phyloP scores from a whole-genome alignment of 92 coral and sea anemone species.

The Pocillopora grandis region DNA sequence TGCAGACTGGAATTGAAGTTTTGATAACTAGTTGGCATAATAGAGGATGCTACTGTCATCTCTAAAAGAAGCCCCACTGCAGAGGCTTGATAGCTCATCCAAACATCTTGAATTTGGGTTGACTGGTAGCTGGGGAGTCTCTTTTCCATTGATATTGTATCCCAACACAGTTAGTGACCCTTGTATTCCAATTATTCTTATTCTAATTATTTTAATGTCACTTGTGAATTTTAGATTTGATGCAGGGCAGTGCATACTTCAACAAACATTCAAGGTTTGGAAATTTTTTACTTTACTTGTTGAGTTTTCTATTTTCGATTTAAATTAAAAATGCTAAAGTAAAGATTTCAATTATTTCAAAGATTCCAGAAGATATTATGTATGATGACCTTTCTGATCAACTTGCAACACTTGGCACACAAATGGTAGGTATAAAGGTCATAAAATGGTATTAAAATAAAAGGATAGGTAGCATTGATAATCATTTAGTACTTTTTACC shows the following conservation, averaged over 20 bases:
- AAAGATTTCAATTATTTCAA: background rate
- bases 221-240: slow-evolving; percentile 68
- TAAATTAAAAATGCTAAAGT: no score
- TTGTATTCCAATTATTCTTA: background rate
- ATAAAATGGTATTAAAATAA: background rate
- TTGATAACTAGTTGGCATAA: no score
- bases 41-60: no score
- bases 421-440: slow-evolving; percentile 58
- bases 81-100: no score
- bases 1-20: no score
- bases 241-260: slow-evolving; percentile 74
- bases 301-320: background rate
- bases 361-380: slow-evolving; percentile 68
- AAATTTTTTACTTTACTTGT: background rate
- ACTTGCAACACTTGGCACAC: slow-evolving; percentile 72
- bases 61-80: no score
- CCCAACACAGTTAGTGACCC: background rate
- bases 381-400: slow-evolving; percentile 77
- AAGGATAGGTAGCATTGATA: background rate
- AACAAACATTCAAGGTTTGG: slow-evolving; percentile 63
- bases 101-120: no score
- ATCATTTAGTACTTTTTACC: background rate
- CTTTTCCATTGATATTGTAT: background rate
- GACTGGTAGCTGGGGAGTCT: no score
- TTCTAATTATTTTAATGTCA: background rate